A percentile compares a stretch with the other conserved stretches of the same genome.
Evolutionary conservation across 2,888 invertebrate species (phyloP).

Genomic region (Ellobium chinense): DNA sequence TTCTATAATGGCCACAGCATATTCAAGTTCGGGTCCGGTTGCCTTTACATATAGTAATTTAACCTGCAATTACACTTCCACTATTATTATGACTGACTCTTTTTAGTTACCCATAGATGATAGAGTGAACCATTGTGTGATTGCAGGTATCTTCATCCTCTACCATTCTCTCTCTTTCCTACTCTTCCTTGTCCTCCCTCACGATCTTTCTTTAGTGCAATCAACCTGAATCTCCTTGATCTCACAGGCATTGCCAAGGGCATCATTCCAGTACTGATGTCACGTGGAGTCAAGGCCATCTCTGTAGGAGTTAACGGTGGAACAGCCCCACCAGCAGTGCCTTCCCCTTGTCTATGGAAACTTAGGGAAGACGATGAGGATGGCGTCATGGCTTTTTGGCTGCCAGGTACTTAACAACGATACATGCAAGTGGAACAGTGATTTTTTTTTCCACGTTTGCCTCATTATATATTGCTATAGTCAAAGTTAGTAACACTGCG

Average conservation of each 20-base stretch:
- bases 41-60: too few relatives aligned
- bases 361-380: constrained; percentile 54
- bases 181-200: constrained; percentile 11
- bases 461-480: too few relatives aligned
- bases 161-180: background rate
- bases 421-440: too few relatives aligned
- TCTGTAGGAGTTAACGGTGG: constrained; percentile 73
- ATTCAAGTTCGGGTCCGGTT: too few relatives aligned
- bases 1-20: too few relatives aligned
- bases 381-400: constrained; percentile 67
- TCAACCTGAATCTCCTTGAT: background rate
- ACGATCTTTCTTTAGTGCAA: constrained; percentile 3
- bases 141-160: background rate
- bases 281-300: constrained; percentile 60
- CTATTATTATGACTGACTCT: too few relatives aligned
- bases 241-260: constrained; percentile 67
- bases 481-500: too few relatives aligned
- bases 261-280: constrained; percentile 62
- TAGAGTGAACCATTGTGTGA: too few relatives aligned
- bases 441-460: too few relatives aligned
- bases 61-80: too few relatives aligned
- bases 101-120: too few relatives aligned
- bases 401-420: constrained; percentile 69
- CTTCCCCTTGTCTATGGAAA: constrained; percentile 68
- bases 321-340: constrained; percentile 70